A percentile compares a stretch with the other conserved stretches of the same genome.
Conservation (phyloP, 2,888 invertebrate genomes). For the Sinotaia quadrata region DNA sequence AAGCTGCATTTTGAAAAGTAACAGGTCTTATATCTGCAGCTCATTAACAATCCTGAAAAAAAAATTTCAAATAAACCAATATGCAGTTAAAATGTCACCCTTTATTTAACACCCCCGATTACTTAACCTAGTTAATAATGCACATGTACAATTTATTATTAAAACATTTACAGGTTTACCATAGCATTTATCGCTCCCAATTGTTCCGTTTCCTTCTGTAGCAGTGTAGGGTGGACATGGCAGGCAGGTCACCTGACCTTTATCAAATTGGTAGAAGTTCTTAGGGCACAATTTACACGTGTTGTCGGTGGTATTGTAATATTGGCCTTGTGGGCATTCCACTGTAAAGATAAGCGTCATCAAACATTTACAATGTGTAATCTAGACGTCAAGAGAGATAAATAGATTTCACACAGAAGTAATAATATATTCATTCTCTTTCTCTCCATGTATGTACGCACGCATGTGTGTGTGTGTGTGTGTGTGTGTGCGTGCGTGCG, state of each 20-base stretch:
- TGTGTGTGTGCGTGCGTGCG: not conserved
- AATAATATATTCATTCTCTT: not conserved
- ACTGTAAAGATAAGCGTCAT: slow-evolving; percentile 19
- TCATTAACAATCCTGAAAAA: too few species aligned
- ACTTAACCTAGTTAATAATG: too few species aligned
- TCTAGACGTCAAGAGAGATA: not conserved
- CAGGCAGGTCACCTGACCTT: slow-evolving; percentile 26
- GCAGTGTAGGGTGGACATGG: slow-evolving; percentile 30
- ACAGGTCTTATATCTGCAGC: too few species aligned
- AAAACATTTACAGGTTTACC: not conserved
- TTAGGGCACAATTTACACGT: slow-evolving; percentile 24
- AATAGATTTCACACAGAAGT: not conserved
- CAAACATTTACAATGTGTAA: too few species aligned
- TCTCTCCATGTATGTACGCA: not conserved
- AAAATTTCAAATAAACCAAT: too few species aligned
- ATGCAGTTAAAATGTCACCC: too few species aligned
- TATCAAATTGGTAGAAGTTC: slow-evolving; percentile 35
- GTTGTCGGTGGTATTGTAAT: slow-evolving; percentile 9
- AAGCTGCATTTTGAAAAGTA: too few species aligned
- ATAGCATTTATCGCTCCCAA: slow-evolving; percentile 5
- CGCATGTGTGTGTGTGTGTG: not conserved
- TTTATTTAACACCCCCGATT: too few species aligned
- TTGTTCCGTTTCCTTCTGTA: slow-evolving; percentile 25
- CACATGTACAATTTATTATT: too few species aligned
- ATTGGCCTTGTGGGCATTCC: slow-evolving; percentile 17